A percentile compares a stretch with the other conserved stretches of the same genome.
Evolutionary conservation across 2,797 vertebrate species (phyloP).

Genomic region (Melanotaenia pygmaea): DNA sequence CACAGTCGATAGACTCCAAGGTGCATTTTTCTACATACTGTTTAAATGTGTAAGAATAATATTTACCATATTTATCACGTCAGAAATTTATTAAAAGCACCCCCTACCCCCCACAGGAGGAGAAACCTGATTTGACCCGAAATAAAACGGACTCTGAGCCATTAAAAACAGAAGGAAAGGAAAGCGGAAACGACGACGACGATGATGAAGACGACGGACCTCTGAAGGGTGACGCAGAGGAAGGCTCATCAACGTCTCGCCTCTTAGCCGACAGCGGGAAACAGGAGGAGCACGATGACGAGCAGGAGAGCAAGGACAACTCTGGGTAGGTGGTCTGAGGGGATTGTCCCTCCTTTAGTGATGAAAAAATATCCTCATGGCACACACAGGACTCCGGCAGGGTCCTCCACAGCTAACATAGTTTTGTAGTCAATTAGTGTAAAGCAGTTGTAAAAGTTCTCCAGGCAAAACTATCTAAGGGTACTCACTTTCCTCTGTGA

Average conservation of each 20-base stretch:
- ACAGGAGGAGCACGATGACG: slow-evolving; percentile 73
- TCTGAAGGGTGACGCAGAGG: slow-evolving; percentile 69
- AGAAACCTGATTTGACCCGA: slow-evolving; percentile 62
- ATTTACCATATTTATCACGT: neutral
- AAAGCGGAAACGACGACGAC: slow-evolving; percentile 36
- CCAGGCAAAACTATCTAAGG: slow-evolving; percentile 26
- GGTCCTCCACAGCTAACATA: slow-evolving; percentile 19
- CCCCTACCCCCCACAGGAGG: slow-evolving; percentile 65
- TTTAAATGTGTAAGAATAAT: neutral
- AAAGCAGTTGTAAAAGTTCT: slow-evolving; percentile 1
- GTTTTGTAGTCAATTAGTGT: slow-evolving; percentile 16
- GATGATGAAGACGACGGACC: slow-evolving; percentile 42
- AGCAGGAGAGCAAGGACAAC: slow-evolving; percentile 78
- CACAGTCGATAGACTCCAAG: slow-evolving; percentile 66
- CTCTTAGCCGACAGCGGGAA: slow-evolving; percentile 60
- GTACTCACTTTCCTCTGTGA: slow-evolving; percentile 38
- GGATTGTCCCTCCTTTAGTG: slow-evolving; percentile 35
- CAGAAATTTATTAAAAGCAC: slow-evolving; percentile 16
- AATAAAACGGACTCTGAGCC: slow-evolving; percentile 63
- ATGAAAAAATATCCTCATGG: slow-evolving; percentile 27
- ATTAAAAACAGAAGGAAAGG: slow-evolving; percentile 54
- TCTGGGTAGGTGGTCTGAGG: slow-evolving; percentile 81
- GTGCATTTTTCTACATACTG: slow-evolving; percentile 46
- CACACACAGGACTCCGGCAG: slow-evolving; percentile 31
- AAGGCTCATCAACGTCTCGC: slow-evolving; percentile 61